Base-by-base conservation (phyloP, 1,140 invertebrate genomes). In the Lucilia sericata region DNA sequence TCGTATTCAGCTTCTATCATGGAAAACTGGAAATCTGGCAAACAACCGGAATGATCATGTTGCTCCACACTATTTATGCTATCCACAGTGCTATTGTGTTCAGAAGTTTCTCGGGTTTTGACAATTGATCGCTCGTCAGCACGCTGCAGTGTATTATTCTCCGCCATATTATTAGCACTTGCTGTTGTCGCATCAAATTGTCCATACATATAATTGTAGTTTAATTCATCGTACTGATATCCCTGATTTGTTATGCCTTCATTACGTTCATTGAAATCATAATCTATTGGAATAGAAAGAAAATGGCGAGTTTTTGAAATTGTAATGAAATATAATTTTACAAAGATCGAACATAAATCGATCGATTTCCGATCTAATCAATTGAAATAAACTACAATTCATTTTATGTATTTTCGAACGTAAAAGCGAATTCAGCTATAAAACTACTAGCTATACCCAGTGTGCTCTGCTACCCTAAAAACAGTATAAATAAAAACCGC, bases 1-100 rank as follows among this genome's bases (percentile, higher is more conserved):
- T 94, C 94, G 86, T 92, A 94, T 84, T 94, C 94, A 51, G 92
- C 93, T 84, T 94, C 94, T 34, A 92, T 85, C 42, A 90, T 84
- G 10, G 90, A 91, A 83, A 91, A 88, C 51, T 90, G 89, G 84
- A 88, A 90, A n/a, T 91, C 88, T 8, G 88, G 89, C 80, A 91
- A 80, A 14, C 90, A 91, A 25, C 87, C 65, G n/a, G 87, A 83
- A 83, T 83, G 65, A 21, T 85, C 86, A 0, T 84, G 74, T 9
- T 84, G 84, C 13, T 78, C 85, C 14, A 74, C 65, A n/a, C 84
- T 49, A 19, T 84, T 4, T 0, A 12, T 14, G 14, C 51, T 55
- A 82, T 70, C 84, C 76, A 10, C 74, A 60, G 42, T 55, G 85
- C 36, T 83, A 83, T 74, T 84, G 76, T 51, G 47, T 82, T 14